Base-by-base conservation (phyloP, 2,113 vertebrate genomes). In the Nothoprocta pentlandii region DNA sequence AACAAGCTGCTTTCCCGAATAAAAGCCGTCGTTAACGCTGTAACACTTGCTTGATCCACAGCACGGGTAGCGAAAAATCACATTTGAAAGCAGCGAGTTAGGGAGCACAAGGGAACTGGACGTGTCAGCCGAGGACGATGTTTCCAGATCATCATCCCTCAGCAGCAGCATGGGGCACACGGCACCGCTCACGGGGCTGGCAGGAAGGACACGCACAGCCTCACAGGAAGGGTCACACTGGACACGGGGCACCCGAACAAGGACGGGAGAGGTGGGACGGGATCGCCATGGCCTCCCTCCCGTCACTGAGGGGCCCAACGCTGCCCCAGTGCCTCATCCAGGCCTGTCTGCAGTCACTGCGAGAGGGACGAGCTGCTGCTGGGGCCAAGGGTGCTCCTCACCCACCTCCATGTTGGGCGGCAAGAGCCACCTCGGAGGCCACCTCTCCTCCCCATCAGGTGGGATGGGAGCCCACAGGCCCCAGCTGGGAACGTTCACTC, bases 161-260 rank as follows among this genome's bases (percentile, higher is more conserved):
- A 13, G 51, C 49, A 16, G 30, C 41, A 71, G 23, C 44, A 51
- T 5, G 56, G n/a, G 46, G 34, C 36, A 77, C 26, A 20, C 6
- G 4, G 59, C 62, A 26, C 30, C 41, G 23, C 36, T 47, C 58
- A 12, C n/a, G 51, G 16, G 26, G 12, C 9, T 54, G 47, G 8
- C 30, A 36, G 42, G n/a, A 73, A 26, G 63, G 42, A 17, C 39
- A 8, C 19, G 5, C 30, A 6, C 16, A 39, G 46, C 34, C 16
- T 74, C 42, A 71, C 21, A 70, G 67, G 23, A 87, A 39, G 21
- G 21, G 21, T 22, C 49, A 23, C 47, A 9, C 22, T 6, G 39
- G 44, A 19, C 9, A 5, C 2, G 1, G 3, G 13, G 28, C 7
- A 16, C 26, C 20, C 67, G 2, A 1, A n/a, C 62, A 59, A 70